A percentile compares a stretch with the other conserved stretches of the same genome.
phyloP scores from a whole-genome alignment of 1,140 invertebrate species.

The Trichogramma pretiosum region DNA sequence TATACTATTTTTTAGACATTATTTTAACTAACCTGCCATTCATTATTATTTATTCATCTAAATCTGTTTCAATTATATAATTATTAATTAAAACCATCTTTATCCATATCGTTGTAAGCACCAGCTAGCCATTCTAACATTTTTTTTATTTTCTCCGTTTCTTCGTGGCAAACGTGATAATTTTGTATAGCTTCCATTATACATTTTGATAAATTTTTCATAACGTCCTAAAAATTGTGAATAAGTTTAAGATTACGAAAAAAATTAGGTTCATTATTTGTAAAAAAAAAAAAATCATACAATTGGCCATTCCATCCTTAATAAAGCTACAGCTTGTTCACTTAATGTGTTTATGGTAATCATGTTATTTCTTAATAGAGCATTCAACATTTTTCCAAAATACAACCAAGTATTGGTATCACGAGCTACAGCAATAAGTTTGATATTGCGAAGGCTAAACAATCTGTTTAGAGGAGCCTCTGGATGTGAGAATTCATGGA shows the following conservation, averaged over 20 bases:
- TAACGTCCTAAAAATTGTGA: slow-evolving; percentile 24
- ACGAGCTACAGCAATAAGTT: slow-evolving; percentile 32
- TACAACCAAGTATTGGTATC: slow-evolving; percentile 27
- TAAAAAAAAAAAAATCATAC: slow-evolving; percentile 24
- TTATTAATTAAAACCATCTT: slow-evolving; percentile 5
- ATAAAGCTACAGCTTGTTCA: slow-evolving; percentile 40
- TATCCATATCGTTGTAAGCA: slow-evolving; percentile 12
- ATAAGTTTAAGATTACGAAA: too few relatives aligned
- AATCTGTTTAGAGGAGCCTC: slow-evolving; percentile 30
- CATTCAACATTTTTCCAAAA: slow-evolving; percentile 32
- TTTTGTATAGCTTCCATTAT: slow-evolving; percentile 31
- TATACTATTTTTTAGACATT: too few relatives aligned
- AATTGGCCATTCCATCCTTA: slow-evolving; percentile 42
- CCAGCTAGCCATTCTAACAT: slow-evolving; percentile 34
- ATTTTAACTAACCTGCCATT: too few relatives aligned
- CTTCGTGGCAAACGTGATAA: slow-evolving; percentile 27
- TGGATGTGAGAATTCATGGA: slow-evolving; percentile 19
- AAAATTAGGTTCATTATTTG: slow-evolving; percentile 3
- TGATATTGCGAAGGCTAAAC: slow-evolving; percentile 41
- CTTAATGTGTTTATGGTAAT: slow-evolving; percentile 36
- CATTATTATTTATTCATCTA: too few relatives aligned
- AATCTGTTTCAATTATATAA: too few relatives aligned
- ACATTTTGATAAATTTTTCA: slow-evolving; percentile 35
- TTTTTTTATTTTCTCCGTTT: slow-evolving; percentile 31
- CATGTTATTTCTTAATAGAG: slow-evolving; percentile 33